Base-by-base conservation (phyloP, 2,888 invertebrate genomes). In the Brachyptera putata region DNA sequence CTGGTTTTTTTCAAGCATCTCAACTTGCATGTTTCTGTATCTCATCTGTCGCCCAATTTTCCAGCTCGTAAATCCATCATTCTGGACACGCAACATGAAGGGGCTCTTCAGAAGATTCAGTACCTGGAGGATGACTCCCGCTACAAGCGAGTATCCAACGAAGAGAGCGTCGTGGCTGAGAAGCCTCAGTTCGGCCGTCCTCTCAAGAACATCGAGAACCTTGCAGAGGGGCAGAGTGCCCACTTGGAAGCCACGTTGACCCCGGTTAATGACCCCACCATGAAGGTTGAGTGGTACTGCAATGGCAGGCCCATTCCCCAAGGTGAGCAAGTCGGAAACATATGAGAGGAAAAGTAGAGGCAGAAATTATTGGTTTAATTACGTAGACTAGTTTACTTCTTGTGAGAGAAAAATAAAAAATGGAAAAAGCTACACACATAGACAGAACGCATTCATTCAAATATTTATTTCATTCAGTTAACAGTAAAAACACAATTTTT, bases 201-300 rank as follows among this genome's bases (percentile, higher is more conserved):
- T 5, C 77, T 96, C 67, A 91, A 91, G 71, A 92, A 89, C 70
- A 79, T 85, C 58, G 91, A 88, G 66, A 87, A 89, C 69, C 82
- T 92, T 14, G 81, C 87, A 11, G 96, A 97, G 77, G 95, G 95
- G 21, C 82, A 84, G 63, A 89, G 89, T 57, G 90, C 93, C 60
- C 96, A 96, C 74, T 78, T 97, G 68, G 96, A 96, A 77, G 95
- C 95, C 0, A 95, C 95, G 3, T 78, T 99, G 30, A 93, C 95
- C 0, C 99, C 99, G 0, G 92, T 97, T 36, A 96, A 97, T 70
- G 99, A 99, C 75, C 95, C 98, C 3, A 95, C 95, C 7, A 97
- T 99, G 97, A 87, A 88, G 67, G 95, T 99, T 9, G 97, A 98
- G 77, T 99, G 98, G 99, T 96, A 85, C 77, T 90, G 93, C 74